phyloP scores from a whole-genome alignment of 2,113 vertebrate genomes.

The Dasypus novemcinctus region DNA sequence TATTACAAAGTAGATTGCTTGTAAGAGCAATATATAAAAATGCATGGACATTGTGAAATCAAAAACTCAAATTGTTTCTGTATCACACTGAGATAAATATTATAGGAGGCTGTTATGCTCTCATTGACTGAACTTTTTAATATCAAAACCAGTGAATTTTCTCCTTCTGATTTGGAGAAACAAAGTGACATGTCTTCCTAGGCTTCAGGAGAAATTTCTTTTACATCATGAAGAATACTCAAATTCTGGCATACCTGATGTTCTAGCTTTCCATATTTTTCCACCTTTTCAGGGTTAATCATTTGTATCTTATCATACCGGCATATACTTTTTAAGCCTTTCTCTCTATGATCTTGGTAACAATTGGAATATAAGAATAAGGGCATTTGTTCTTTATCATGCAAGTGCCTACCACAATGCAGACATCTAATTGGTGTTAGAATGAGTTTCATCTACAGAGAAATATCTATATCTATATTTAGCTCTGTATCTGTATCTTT shows the following conservation, averaged over 20 bases:
- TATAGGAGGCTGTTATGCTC: background rate
- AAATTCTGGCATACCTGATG: accelerated
- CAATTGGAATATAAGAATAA: background rate
- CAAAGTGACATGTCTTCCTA: background rate
- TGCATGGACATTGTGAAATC: background rate
- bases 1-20: constrained; percentile 52
- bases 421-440: background rate
- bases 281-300: background rate
- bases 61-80: constrained; percentile 20
- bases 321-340: background rate
- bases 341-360: background rate
- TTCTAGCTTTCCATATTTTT: background rate
- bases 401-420: background rate
- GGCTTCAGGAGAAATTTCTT: background rate
- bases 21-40: constrained; percentile 23
- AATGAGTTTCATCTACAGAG: background rate
- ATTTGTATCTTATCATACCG: background rate
- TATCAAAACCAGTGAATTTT: background rate
- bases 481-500: background rate
- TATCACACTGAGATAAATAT: constrained; percentile 30
- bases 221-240: background rate
- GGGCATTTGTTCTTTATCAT: background rate
- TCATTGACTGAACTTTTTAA: constrained; percentile 7
- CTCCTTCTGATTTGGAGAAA: background rate
- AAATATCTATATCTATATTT: background rate